Base-by-base conservation (phyloP, 2,113 vertebrate genomes). In the Prietella phreatophila region DNA sequence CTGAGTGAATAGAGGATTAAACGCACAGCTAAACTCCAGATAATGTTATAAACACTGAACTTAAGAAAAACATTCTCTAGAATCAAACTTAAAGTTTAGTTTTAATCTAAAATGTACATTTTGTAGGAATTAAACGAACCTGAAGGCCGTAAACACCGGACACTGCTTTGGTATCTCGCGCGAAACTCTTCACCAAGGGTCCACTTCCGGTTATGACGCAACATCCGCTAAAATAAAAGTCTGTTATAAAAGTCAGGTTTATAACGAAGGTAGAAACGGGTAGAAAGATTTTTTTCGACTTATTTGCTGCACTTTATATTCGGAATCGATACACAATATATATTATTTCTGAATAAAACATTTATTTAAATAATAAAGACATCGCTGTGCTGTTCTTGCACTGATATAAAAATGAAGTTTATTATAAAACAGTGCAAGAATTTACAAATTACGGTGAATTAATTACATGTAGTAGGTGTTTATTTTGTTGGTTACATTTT, bases 101-200 rank as follows among this genome's bases (percentile, higher is more conserved):
- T 82, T 82, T 25, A 13, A 5, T 82, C 17, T 13, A 13, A 36
- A 33, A 25, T 25, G 3, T 47, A 79, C 7, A 55, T 39, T 10
- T 39, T 20, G 17, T 9, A 73, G 5, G 8, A 25, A 55, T 30
- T 4, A 0, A 27, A 27, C 55, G 27, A 36, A 78, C 67, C 79
- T 36, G n/a, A 36, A 36, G 22, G 5, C n/a, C 14, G 61, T 5
- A 42, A 79, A 80, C 61, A 39, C n/a, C 15, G 30, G 7, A 88
- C 79, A n/a, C 63, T 22, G 42, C 30, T 76, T 89, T 84, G 50
- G 60, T 69, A 85, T 88, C 88, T 91, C 90, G 88, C 90, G 90
- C 90, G 58, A 88, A 88, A 91, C 42, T 14, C 19, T 50, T 14
- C 75, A 55, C 33, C 82, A 69, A 47, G 39, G 61, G 67, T 71